These are phyloP conservation scores for Callyntrura sp. DNA, from an alignment of 2,888 invertebrate species.

Conservation along the genomic window DNA sequence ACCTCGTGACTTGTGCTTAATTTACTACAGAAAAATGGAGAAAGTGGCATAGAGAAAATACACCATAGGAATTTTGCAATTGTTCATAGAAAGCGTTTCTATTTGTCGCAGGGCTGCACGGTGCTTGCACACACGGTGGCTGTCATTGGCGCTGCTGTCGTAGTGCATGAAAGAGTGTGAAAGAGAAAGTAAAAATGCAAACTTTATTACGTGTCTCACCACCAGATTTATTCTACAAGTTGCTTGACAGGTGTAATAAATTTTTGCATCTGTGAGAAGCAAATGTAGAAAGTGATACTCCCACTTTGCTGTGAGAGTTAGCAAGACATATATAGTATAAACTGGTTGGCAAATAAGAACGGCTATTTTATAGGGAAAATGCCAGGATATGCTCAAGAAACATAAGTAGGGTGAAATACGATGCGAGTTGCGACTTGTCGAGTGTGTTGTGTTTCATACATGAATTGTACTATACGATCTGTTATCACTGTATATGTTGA, in stretches of 20 bases:
- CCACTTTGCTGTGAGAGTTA: constrained; percentile 27
- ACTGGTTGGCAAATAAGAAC: constrained; percentile 11
- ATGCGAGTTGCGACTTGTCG: constrained; percentile 60
- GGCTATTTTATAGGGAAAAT: not conserved
- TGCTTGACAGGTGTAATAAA: constrained; percentile 75
- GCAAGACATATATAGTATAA: constrained; percentile 33
- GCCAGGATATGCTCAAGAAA: constrained; percentile 30
- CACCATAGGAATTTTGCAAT: not conserved
- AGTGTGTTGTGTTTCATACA: constrained; percentile 33
- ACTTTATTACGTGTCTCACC: constrained; percentile 63
- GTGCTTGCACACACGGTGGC: not conserved
- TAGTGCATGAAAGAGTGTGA: not conserved
- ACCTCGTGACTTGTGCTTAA: too few relatives aligned
- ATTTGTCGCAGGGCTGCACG: not conserved
- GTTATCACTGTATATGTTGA: not conserved
- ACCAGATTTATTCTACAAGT: constrained; percentile 74
- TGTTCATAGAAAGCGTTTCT: not conserved
- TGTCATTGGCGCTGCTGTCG: constrained; percentile 14
- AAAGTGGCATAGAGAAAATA: too few relatives aligned
- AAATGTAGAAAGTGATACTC: constrained; percentile 53
- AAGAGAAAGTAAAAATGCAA: constrained; percentile 60
- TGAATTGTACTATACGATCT: not conserved
- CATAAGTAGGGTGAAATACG: constrained; percentile 64
- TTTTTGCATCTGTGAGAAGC: constrained; percentile 59
- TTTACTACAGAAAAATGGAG: too few relatives aligned